Conservation (phyloP, 2,797 vertebrate genomes). For the Cossypha caffra region DNA sequence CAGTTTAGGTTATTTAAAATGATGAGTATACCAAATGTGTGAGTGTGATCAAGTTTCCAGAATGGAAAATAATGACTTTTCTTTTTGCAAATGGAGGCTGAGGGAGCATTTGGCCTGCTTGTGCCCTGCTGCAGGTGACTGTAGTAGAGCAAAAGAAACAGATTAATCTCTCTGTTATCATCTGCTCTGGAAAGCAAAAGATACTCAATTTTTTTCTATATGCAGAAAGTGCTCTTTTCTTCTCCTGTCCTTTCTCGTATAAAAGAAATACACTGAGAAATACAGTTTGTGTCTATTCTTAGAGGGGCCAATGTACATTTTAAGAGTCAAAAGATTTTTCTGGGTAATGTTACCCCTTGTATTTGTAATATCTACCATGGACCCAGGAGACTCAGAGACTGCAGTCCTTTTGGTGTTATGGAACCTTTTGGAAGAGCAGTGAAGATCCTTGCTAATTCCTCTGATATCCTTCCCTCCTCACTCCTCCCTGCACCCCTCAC, state of each 20-base stretch:
- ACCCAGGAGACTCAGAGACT: background rate
- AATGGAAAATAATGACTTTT: background rate
- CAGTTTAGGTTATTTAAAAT: background rate
- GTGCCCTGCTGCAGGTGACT: background rate
- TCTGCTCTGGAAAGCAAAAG: background rate
- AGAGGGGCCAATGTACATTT: background rate
- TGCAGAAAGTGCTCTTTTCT: background rate
- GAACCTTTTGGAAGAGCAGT: background rate
- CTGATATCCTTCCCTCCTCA: background rate
- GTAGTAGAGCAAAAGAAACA: background rate
- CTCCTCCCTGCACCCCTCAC: fast-evolving
- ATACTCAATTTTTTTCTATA: background rate
- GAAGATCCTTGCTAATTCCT: background rate
- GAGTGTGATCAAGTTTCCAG: background rate
- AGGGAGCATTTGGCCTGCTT: background rate
- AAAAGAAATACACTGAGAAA: background rate
- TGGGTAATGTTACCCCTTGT: background rate
- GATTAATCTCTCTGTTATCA: background rate
- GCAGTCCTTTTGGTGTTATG: background rate
- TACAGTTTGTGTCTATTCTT: background rate
- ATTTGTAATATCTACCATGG: background rate
- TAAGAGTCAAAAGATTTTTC: background rate
- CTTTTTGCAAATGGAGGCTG: background rate
- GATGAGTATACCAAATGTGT: background rate
- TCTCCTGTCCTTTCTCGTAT: background rate